These are phyloP conservation scores for Entosphenus tridentatus DNA, from an alignment of 2,113 vertebrate species.

Conservation along the genomic window DNA sequence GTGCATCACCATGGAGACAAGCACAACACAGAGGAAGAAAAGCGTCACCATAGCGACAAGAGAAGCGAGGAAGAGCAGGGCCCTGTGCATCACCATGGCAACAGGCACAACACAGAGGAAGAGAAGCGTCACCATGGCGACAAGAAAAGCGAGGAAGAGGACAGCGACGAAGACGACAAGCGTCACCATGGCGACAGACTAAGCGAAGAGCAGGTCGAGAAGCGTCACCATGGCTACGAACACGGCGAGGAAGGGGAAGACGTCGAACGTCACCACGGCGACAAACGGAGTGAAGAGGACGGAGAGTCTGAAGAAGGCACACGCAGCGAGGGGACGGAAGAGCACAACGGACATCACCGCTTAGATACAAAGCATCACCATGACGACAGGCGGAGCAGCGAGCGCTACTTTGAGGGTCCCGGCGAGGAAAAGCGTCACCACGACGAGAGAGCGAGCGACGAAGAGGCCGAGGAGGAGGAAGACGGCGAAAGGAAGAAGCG, in stretches of 20 bases:
- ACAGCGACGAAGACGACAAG: conserved; percentile 9
- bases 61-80: conserved; percentile 16
- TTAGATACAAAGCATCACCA: conserved; percentile 1
- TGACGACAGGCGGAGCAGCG: too few relatives aligned
- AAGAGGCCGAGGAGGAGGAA: too few relatives aligned
- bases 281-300: conserved; percentile 13
- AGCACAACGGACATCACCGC: conserved; percentile 12
- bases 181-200: conserved; percentile 13
- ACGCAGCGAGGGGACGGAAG: not conserved
- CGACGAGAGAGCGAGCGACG: too few relatives aligned
- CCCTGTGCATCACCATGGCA: conserved; percentile 12
- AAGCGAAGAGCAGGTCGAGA: conserved; percentile 12
- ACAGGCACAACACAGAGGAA: conserved; percentile 16
- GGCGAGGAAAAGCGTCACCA: too few relatives aligned
- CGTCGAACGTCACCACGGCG: conserved; percentile 11
- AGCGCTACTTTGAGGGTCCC: too few relatives aligned
- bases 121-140: conserved; percentile 10
- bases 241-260: conserved; percentile 11
- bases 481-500: too few relatives aligned
- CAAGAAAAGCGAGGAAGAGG: conserved; percentile 12
- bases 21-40: conserved; percentile 11
- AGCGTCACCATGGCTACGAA: conserved; percentile 10
- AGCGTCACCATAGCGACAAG: conserved; percentile 1
- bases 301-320: conserved; percentile 7
- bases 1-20: conserved; percentile 14